Conservation (phyloP, 2,113 vertebrate species). For the Corythaeola cristata region DNA sequence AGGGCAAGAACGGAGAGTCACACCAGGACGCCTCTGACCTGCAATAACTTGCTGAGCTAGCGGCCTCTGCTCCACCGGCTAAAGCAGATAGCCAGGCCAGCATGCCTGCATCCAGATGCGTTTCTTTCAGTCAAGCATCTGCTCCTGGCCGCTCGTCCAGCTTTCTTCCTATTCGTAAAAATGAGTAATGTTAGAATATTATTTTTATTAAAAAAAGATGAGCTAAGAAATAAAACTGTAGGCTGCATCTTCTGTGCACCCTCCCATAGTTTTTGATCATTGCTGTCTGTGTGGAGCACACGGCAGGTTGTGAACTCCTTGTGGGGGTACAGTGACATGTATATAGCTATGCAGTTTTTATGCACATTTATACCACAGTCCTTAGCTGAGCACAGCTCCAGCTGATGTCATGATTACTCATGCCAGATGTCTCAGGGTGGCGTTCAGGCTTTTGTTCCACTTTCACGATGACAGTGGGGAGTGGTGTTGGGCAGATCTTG, state of each 20-base stretch:
- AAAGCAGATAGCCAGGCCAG: not conserved
- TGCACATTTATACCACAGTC: not conserved
- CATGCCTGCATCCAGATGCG: not conserved
- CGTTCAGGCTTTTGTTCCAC: not conserved
- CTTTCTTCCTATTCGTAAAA: not conserved
- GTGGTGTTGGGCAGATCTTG: not conserved
- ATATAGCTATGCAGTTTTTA: not conserved
- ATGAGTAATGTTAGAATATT: not conserved
- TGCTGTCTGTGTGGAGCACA: not conserved
- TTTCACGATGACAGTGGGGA: not conserved
- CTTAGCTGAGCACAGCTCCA: not conserved
- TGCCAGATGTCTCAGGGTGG: not conserved
- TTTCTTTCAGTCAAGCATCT: accelerated
- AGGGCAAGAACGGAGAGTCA: not conserved
- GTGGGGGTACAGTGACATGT: not conserved
- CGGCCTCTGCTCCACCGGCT: accelerated
- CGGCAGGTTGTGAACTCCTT: not conserved
- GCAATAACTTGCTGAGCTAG: not conserved
- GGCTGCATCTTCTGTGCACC: not conserved
- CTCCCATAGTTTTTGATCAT: not conserved
- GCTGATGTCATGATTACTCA: not conserved
- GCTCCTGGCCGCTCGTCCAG: not conserved
- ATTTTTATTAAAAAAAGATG: not conserved
- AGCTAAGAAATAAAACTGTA: not conserved
- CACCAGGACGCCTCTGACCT: accelerated